phyloP scores from a whole-genome alignment of 2,113 vertebrate species.

The Glaucidium brasilianum region DNA sequence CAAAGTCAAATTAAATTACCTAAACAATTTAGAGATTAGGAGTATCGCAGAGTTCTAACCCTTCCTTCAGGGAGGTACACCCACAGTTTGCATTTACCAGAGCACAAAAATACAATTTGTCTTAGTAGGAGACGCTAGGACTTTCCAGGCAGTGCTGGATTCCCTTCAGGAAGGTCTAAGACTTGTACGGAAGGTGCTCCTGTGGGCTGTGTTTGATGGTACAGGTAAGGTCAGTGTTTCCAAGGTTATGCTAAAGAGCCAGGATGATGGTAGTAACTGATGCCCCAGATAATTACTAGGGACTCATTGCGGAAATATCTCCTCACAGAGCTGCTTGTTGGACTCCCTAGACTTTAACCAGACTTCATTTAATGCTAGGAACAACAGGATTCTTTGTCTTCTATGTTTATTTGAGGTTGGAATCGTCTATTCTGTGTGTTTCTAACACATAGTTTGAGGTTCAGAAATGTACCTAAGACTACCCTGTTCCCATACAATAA shows the following conservation, averaged over 20 bases:
- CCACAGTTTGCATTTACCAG: background rate
- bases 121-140: background rate
- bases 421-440: background rate
- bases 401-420: background rate
- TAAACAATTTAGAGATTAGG: constrained; percentile 20
- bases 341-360: background rate
- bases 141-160: background rate
- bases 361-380: background rate
- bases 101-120: background rate
- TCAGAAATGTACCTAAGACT: background rate
- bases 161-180: background rate
- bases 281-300: background rate
- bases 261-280: background rate
- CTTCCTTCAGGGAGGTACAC: background rate
- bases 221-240: background rate
- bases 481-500: background rate
- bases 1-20: constrained; percentile 19
- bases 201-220: background rate
- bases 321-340: background rate
- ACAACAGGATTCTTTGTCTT: background rate
- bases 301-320: fast-evolving
- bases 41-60: background rate
- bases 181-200: background rate
- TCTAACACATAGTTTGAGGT: background rate
- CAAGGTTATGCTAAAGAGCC: background rate